Percentiles rank a stretch among this genome's conserved stretches.
Evolutionary conservation across 2,888 invertebrate genomes (phyloP).

Genomic region (Lepeophtheirus nordmannii): DNA sequence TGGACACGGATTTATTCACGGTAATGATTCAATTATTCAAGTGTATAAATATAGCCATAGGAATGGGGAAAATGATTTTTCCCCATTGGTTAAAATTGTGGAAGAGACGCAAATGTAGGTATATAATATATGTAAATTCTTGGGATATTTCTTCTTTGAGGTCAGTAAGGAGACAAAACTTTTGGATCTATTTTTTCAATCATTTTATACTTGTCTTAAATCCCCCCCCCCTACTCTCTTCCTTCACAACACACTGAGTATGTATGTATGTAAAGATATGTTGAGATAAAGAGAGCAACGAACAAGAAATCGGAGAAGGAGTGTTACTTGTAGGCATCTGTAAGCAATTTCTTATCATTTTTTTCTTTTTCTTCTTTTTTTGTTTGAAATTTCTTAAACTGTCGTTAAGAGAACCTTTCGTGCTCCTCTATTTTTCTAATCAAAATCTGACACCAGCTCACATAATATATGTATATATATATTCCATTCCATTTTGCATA

Average conservation of each 20-base stretch:
- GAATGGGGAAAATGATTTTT: neutral
- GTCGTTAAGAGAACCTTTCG: too few species aligned
- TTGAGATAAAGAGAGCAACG: neutral
- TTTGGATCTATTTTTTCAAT: conserved; percentile 1
- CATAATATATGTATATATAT: too few species aligned
- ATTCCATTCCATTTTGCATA: too few species aligned
- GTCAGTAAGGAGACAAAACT: neutral
- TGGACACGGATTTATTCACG: conserved; percentile 1
- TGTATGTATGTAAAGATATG: neutral
- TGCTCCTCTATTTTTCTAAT: too few species aligned
- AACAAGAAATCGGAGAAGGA: neutral
- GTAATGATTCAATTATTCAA: neutral
- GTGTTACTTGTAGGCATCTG: neutral
- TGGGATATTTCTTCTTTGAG: neutral
- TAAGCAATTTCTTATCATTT: neutral
- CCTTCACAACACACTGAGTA: neutral
- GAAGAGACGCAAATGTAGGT: too few species aligned
- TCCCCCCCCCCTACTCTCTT: neutral
- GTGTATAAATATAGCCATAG: neutral
- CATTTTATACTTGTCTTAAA: neutral
- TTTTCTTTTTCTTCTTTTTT: too few species aligned
- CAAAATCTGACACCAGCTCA: too few species aligned
- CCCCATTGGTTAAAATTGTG: too few species aligned
- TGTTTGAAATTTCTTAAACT: too few species aligned
- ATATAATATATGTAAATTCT: too few species aligned